Percentiles rank a stretch among this genome's conserved stretches.
Evolutionary conservation across 2,888 invertebrate species (phyloP).

Genomic region (Geotrupes spiniger): DNA sequence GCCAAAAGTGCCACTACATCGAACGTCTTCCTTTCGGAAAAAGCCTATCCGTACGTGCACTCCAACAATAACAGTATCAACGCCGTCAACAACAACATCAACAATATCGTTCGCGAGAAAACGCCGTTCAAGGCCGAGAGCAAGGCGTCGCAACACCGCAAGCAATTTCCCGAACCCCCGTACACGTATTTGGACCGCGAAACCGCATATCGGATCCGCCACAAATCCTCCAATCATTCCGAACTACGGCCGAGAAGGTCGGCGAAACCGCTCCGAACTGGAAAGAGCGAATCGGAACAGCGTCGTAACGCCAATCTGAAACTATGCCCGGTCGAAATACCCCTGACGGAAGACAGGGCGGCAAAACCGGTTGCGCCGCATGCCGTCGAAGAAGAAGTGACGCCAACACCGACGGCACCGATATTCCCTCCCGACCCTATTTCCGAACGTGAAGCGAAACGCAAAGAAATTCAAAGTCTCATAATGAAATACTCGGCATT

Average conservation of each 20-base stretch:
- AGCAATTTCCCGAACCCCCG: slow-evolving; percentile 42
- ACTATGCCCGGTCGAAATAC: slow-evolving; percentile 54
- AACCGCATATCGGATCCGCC: slow-evolving; percentile 42
- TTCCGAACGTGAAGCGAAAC: slow-evolving; percentile 72
- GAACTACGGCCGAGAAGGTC: slow-evolving; percentile 45
- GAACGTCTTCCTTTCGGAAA: slow-evolving; percentile 66
- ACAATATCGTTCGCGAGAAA: slow-evolving; percentile 60
- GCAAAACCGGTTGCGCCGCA: slow-evolving; percentile 9
- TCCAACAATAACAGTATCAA: slow-evolving; percentile 31
- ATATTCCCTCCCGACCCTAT: slow-evolving; percentile 56
- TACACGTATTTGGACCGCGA: slow-evolving; percentile 46
- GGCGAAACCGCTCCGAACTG: slow-evolving; percentile 57
- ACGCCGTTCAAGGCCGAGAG: slow-evolving; percentile 53
- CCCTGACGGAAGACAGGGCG: slow-evolving; percentile 31
- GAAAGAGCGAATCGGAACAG: slow-evolving; percentile 63
- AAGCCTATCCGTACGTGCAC: slow-evolving; percentile 60
- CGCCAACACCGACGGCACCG: slow-evolving; percentile 51
- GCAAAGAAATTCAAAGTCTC: slow-evolving; percentile 79
- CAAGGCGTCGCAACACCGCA: slow-evolving; percentile 8
- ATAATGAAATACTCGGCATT: slow-evolving; percentile 80
- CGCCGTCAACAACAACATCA: slow-evolving; percentile 39
- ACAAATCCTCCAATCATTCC: slow-evolving; percentile 33
- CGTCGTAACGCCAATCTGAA: slow-evolving; percentile 50
- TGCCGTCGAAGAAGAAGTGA: slow-evolving; percentile 50
- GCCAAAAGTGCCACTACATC: slow-evolving; percentile 69